These are phyloP conservation scores for Neodiprion virginianus DNA, from an alignment of 1,140 invertebrate genomes.

Conservation along the genomic window DNA sequence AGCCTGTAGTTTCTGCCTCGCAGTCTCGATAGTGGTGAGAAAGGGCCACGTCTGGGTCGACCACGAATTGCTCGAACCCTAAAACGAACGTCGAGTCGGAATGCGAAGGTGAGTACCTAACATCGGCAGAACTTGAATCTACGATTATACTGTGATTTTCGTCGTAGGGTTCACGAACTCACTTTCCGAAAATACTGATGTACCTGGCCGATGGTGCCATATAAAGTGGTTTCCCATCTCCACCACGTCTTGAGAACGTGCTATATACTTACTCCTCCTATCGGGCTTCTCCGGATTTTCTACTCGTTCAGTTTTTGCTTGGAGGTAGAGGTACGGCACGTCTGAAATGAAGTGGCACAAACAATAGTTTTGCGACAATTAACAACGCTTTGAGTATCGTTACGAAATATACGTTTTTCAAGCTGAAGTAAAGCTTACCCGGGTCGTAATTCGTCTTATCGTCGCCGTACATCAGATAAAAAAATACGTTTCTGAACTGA, in stretches of 20 bases:
- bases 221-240: constrained; percentile 71
- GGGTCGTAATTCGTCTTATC: constrained; percentile 55
- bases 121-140: too few relatives aligned
- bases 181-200: constrained; percentile 18
- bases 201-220: constrained; percentile 54
- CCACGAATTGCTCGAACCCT: constrained; percentile 25
- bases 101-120: too few relatives aligned
- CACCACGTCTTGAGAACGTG: constrained; percentile 61
- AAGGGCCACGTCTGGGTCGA: constrained; percentile 29
- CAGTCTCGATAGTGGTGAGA: constrained; percentile 39
- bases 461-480: constrained; percentile 66
- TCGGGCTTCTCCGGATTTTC: constrained; percentile 63
- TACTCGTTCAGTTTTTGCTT: constrained; percentile 63
- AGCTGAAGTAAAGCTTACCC: constrained; percentile 35
- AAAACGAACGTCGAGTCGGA: background rate
- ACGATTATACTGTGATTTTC: too few relatives aligned
- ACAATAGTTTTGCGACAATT: background rate
- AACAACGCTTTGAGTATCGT: background rate
- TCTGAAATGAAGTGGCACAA: constrained; percentile 34
- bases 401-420: background rate
- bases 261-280: constrained; percentile 68
- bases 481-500: constrained; percentile 70
- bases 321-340: constrained; percentile 51
- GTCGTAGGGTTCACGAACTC: constrained; percentile 23
- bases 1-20: constrained; percentile 64